These are phyloP conservation scores for Onthophagus sagittarius DNA, from an alignment of 2,888 invertebrate species.

Conservation along the genomic window DNA sequence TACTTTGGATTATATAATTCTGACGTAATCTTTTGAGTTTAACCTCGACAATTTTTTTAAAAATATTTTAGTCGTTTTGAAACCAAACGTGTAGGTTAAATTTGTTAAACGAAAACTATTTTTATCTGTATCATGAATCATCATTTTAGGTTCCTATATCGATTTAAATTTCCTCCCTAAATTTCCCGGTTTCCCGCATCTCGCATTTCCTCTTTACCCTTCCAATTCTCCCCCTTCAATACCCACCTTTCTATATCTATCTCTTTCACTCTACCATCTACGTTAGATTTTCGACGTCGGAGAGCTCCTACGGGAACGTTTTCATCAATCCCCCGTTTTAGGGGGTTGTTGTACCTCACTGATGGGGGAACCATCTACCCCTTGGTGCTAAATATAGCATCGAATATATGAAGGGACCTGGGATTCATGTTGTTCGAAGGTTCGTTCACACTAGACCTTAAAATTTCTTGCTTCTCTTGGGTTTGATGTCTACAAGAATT, in stretches of 20 bases:
- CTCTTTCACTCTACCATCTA: background rate
- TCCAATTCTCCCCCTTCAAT: no score
- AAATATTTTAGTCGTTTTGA: background rate
- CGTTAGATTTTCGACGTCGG: background rate
- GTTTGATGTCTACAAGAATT: no score
- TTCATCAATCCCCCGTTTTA: background rate
- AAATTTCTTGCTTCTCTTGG: background rate
- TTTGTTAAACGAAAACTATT: no score
- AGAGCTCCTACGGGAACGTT: background rate
- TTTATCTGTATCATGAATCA: background rate
- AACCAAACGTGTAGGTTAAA: background rate
- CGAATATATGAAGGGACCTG: background rate
- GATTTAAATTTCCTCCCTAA: background rate
- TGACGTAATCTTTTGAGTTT: background rate
- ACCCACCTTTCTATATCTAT: no score
- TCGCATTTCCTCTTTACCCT: no score
- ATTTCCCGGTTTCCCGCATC: background rate
- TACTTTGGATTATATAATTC: background rate
- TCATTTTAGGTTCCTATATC: background rate
- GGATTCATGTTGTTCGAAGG: background rate
- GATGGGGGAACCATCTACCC: background rate
- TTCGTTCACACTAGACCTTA: background rate
- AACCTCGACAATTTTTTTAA: background rate
- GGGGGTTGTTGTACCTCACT: background rate
- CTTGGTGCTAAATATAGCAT: background rate